Conservation (phyloP, 2,113 vertebrate species). For the Chiloscyllium plagiosum region DNA sequence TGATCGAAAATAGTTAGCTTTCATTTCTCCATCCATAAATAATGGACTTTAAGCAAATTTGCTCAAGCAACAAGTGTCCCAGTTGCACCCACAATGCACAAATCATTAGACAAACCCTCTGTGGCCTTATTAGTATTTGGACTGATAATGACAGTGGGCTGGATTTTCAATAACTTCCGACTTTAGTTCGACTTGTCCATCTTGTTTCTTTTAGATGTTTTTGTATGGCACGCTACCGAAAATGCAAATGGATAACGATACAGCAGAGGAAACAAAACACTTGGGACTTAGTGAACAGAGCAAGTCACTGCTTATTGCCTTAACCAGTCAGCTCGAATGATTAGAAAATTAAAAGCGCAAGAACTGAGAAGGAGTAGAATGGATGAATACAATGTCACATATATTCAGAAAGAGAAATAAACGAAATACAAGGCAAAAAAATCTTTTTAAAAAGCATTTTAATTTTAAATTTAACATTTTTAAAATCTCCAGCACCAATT, state of each 20-base stretch:
- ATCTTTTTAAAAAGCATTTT: background rate
- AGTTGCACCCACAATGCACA: background rate
- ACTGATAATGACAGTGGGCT: background rate
- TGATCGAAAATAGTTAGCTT: background rate
- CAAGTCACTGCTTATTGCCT: background rate
- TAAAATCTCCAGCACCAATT: background rate
- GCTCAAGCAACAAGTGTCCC: background rate
- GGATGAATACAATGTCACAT: background rate
- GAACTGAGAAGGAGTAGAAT: background rate
- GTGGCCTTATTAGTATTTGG: background rate
- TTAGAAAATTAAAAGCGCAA: background rate
- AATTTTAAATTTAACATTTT: background rate
- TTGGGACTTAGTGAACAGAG: background rate
- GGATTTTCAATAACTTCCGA: background rate
- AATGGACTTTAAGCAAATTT: background rate
- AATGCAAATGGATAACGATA: background rate
- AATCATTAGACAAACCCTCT: background rate
- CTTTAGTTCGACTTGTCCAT: background rate
- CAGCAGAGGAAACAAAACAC: background rate
- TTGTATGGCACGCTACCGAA: background rate
- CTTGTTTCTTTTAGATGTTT: background rate
- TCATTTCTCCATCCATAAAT: background rate
- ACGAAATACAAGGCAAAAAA: background rate
- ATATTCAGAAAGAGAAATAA: background rate
- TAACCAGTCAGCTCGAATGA: background rate